phyloP scores from a whole-genome alignment of 2,888 invertebrate species.

The Lamellibrachia satsuma region DNA sequence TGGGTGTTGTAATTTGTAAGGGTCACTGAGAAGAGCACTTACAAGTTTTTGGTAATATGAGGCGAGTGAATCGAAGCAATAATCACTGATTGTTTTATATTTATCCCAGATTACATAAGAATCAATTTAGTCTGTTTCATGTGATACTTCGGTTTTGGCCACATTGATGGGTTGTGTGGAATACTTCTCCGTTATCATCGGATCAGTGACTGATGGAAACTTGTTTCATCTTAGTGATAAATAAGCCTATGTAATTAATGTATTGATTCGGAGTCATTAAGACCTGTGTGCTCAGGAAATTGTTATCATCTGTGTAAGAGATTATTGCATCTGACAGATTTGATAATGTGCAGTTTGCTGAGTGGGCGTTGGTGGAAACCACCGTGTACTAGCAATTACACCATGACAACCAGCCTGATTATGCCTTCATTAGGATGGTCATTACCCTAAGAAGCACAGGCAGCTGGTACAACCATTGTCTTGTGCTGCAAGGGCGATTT shows the following conservation, averaged over 20 bases:
- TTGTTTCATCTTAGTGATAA: neutral
- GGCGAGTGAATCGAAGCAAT: neutral
- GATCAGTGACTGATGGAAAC: neutral
- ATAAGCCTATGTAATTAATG: neutral
- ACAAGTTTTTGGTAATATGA: neutral
- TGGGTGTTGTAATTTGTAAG: neutral
- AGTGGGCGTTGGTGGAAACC: neutral
- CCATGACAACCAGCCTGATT: neutral
- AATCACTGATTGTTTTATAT: neutral
- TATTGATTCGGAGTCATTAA: neutral
- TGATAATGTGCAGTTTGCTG: neutral
- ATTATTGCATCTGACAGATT: conserved; percentile 4
- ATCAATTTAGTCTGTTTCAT: neutral
- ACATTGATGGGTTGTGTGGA: neutral
- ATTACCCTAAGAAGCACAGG: neutral
- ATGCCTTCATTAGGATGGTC: neutral
- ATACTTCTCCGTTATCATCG: neutral
- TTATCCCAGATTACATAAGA: neutral
- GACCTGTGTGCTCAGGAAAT: neutral
- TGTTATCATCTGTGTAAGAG: neutral
- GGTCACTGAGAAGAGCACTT: neutral
- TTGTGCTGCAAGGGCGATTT: neutral
- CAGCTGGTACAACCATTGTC: conserved; percentile 17
- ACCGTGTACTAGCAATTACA: neutral
- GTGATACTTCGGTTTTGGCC: neutral